phyloP scores from a whole-genome alignment of 2,113 vertebrate species.

The Sigmodon hispidus region DNA sequence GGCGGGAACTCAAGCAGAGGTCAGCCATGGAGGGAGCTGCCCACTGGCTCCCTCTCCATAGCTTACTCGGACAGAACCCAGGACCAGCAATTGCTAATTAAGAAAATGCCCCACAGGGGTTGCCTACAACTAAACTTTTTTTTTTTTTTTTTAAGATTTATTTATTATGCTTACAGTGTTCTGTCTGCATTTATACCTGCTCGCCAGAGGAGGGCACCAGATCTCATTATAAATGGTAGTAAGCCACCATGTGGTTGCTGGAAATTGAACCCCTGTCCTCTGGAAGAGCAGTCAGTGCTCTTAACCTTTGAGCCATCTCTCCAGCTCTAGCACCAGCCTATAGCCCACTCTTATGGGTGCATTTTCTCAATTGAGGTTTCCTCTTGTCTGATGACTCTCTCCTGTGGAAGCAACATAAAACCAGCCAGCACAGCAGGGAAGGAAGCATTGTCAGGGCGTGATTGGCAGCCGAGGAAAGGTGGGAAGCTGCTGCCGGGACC shows the following conservation, averaged over 20 bases:
- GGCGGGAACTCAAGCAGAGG: not conserved
- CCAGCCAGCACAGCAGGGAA: too few species aligned
- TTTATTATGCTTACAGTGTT: too few species aligned
- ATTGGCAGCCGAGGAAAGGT: not conserved
- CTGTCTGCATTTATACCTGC: too few species aligned
- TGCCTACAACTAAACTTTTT: not conserved
- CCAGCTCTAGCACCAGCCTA: too few species aligned
- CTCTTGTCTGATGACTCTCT: not conserved
- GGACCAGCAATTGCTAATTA: not conserved
- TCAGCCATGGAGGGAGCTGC: not conserved
- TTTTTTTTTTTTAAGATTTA: too few species aligned
- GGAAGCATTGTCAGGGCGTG: accelerated
- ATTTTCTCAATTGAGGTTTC: not conserved
- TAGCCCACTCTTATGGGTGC: not conserved
- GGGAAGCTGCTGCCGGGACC: not conserved
- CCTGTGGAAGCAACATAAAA: not conserved
- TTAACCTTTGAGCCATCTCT: too few species aligned
- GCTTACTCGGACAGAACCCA: not conserved
- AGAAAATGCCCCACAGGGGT: not conserved
- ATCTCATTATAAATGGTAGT: too few species aligned
- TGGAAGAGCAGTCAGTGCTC: too few species aligned
- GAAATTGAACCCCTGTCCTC: too few species aligned
- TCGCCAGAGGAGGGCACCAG: too few species aligned
- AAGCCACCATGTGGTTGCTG: too few species aligned
- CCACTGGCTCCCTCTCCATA: not conserved